These are phyloP conservation scores for Thamnophis elegans DNA, from an alignment of 2,797 vertebrate genomes.

Conservation along the genomic window DNA sequence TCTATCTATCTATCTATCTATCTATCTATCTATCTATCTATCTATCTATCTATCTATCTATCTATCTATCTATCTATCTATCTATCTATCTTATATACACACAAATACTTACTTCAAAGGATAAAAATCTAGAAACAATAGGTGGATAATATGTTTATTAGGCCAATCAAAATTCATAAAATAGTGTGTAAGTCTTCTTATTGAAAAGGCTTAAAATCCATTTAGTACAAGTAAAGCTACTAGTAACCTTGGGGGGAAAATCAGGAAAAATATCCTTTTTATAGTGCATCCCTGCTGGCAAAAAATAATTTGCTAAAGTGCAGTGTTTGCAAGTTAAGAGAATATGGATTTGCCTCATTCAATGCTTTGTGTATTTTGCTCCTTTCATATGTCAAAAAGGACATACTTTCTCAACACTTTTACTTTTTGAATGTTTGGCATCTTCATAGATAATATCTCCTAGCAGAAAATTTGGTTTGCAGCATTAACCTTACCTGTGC, in stretches of 20 bases:
- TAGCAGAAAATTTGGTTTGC: neutral
- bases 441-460: neutral
- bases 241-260: neutral
- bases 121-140: neutral
- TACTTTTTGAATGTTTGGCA: slow-evolving; percentile 10
- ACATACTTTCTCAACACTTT: neutral
- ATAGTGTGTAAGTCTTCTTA: neutral
- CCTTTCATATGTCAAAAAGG: neutral
- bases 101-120: neutral
- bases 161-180: neutral
- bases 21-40: no score
- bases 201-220: neutral
- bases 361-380: neutral
- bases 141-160: neutral
- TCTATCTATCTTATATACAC: no score
- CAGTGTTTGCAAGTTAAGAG: neutral
- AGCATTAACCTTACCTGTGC: neutral
- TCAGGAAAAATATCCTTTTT: neutral
- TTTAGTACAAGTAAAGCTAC: neutral
- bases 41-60: no score
- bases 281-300: neutral
- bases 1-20: no score
- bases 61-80: no score
- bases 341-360: neutral
- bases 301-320: neutral